Base-by-base conservation (phyloP, 2,113 vertebrate species). In the Isurus oxyrinchus region DNA sequence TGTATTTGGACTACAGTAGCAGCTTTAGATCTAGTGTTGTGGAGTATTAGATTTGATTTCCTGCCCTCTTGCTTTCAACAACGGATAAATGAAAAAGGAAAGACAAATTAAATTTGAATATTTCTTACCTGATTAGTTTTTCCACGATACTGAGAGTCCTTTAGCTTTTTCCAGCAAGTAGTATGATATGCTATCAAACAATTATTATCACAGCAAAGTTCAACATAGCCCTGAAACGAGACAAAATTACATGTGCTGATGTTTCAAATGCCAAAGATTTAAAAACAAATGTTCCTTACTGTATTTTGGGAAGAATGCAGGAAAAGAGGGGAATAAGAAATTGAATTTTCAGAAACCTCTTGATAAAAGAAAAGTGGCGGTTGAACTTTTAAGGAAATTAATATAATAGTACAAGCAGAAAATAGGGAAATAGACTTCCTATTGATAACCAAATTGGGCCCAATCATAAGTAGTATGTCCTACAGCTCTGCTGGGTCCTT, bases 91-190 rank as follows among this genome's bases (percentile, higher is more conserved):
- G 14, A 72, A 72, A 31, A 21, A 2, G 5, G 23, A 57, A 7
- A 35, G 3, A 19, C 31, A 27, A 90, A 31, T 86, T 16, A 86
- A 40, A 63, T n/a, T 63, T 63, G n/a, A 95, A 53, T 69, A 69
- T 53, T 69, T 44, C 94, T 72, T 49, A 95, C 94, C 94, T 49
- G 63, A 31, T 69, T 95, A 25, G 94, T 4, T 69, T 95, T 66
- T 10, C 94, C 94, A 44, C 8, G 63, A 31, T 69, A 95, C 25
- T 31, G 40, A 69, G 40, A 49, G 2, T 69, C 63, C 63, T 69
- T 95, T 25, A 95, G 11, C 66, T 49, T 25, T 95, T 95, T 95
- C 94, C 94, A 95, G 40, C 94, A 95, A 40, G 63, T 95, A 23
- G 66, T 49, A 53, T 95, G 94, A 95, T 95, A 95, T 31, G 44